Conservation (phyloP, 2,888 invertebrate species). For the Drosophila niveifrons region DNA sequence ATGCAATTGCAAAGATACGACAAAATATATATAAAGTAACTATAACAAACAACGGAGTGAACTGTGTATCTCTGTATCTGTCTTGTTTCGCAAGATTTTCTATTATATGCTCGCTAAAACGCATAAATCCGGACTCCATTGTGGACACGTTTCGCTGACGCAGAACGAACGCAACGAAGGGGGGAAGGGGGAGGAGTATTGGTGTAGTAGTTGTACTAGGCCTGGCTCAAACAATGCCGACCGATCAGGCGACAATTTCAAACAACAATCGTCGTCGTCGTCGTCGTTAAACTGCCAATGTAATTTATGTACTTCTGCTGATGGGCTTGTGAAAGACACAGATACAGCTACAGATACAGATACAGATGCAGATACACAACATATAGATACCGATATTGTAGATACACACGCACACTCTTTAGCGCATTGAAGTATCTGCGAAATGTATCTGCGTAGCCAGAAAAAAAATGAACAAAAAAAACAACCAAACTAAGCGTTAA, state of each 20-base stretch:
- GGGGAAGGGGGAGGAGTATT: conserved; percentile 6
- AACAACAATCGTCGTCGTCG: conserved; percentile 23
- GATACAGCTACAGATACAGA: conserved; percentile 8
- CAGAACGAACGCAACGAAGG: conserved; percentile 35
- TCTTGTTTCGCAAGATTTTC: conserved; percentile 54
- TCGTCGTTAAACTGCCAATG: conserved; percentile 71
- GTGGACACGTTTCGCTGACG: conserved; percentile 46
- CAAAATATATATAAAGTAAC: background rate
- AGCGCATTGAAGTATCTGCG: conserved; percentile 53
- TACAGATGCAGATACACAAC: background rate
- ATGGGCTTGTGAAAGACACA: conserved; percentile 57
- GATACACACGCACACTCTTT: conserved; percentile 24
- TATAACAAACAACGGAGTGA: too few relatives aligned
- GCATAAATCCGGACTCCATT: conserved; percentile 45
- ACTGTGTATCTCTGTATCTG: background rate
- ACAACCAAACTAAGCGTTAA: conserved; percentile 19
- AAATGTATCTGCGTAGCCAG: conserved; percentile 46
- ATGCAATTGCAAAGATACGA: conserved; percentile 31
- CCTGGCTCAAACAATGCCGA: conserved; percentile 56
- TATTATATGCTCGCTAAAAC: conserved; percentile 45
- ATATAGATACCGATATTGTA: background rate
- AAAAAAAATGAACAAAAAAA: conserved; percentile 5
- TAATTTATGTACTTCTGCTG: conserved; percentile 73
- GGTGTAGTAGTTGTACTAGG: conserved; percentile 23
- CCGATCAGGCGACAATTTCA: conserved; percentile 45